A percentile compares a stretch with the other conserved stretches of the same genome.
Conservation (phyloP, 2,797 vertebrate species). For the Prionace glauca region DNA sequence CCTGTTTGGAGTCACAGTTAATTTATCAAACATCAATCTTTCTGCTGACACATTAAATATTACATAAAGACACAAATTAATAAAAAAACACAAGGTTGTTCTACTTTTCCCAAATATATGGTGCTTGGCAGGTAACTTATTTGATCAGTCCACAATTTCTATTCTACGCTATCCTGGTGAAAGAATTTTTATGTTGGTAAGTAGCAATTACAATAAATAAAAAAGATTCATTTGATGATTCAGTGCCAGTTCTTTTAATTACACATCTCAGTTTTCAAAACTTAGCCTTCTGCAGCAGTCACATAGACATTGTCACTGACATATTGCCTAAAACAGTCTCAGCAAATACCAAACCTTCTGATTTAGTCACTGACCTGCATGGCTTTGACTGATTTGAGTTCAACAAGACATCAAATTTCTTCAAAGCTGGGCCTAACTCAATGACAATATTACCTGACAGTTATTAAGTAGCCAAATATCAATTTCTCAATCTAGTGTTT, state of each 20-base stretch:
- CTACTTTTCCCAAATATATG: neutral
- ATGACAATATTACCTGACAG: neutral
- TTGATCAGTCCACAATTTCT: neutral
- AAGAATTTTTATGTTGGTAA: neutral
- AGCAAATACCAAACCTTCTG: neutral
- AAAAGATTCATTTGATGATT: neutral
- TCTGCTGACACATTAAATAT: neutral
- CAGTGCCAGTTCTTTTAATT: neutral
- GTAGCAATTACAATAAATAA: neutral
- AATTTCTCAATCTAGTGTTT: neutral
- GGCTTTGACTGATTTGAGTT: neutral
- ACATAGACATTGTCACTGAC: neutral
- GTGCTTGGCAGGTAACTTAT: neutral
- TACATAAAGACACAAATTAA: neutral
- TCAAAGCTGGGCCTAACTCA: neutral
- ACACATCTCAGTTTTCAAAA: too few species aligned
- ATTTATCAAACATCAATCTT: neutral
- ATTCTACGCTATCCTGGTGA: too few species aligned
- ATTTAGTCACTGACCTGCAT: neutral
- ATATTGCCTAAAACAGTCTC: neutral
- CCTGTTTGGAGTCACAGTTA: neutral
- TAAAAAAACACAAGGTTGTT: neutral
- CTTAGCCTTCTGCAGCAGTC: neutral
- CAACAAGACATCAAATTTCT: neutral
- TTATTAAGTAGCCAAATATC: neutral